phyloP scores from a whole-genome alignment of 1,140 invertebrate species.

The Anastatus disparis region DNA sequence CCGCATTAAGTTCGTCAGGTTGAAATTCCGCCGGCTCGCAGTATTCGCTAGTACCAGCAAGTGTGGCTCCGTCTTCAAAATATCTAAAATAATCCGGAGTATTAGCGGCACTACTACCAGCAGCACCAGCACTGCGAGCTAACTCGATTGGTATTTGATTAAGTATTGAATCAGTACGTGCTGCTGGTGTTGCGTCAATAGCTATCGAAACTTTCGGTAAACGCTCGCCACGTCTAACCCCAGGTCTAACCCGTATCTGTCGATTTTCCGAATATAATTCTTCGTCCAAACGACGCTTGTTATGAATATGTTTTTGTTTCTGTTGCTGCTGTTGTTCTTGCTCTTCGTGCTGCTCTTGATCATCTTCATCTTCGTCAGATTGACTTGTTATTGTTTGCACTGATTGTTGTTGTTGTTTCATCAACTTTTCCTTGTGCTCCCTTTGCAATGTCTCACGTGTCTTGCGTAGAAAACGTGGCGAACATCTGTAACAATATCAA shows the following conservation, averaged over 20 bases:
- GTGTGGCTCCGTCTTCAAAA: not conserved
- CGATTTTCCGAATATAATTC: slow-evolving; percentile 59
- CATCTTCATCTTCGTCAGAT: too few relatives aligned
- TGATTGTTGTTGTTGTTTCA: slow-evolving; percentile 64
- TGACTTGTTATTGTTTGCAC: too few relatives aligned
- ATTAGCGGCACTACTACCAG: not conserved
- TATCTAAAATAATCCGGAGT: slow-evolving; percentile 22
- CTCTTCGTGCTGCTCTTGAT: too few relatives aligned
- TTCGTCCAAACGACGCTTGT: not conserved
- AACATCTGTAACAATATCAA: slow-evolving; percentile 66
- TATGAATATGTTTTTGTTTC: slow-evolving; percentile 44
- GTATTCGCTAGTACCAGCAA: slow-evolving; percentile 17
- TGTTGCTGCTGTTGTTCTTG: slow-evolving; percentile 56
- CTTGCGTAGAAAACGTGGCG: slow-evolving; percentile 72
- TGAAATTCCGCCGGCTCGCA: slow-evolving; percentile 33
- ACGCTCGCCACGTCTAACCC: slow-evolving; percentile 34
- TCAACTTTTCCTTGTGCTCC: slow-evolving; percentile 64
- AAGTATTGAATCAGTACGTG: slow-evolving; percentile 76
- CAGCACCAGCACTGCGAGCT: not conserved
- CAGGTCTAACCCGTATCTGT: slow-evolving; percentile 1
- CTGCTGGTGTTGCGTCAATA: slow-evolving; percentile 78
- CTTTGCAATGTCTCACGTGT: slow-evolving; percentile 61
- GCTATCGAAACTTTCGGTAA: slow-evolving; percentile 78
- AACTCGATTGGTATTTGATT: slow-evolving; percentile 81
- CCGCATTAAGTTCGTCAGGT: not conserved